Evolutionary conservation across 1,140 invertebrate genomes (phyloP), one percentile per base, ranked within the genome.

Genomic region (Trinorchestia longiramus): DNA sequence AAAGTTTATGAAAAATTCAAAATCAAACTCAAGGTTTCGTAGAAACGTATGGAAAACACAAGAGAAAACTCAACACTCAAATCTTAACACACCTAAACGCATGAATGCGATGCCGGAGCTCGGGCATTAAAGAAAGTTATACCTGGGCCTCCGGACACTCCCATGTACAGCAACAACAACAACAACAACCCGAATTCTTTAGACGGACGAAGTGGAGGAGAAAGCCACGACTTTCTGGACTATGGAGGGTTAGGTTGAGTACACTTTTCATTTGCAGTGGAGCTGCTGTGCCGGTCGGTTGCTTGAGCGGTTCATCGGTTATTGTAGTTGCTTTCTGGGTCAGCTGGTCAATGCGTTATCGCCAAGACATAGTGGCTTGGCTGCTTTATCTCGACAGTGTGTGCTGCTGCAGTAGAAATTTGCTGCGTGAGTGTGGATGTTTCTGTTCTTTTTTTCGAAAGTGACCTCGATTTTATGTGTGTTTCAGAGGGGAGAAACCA

Each of bases 151-250:
- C 62, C 62, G 62, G 62, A 1, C 28, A 77, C 62, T 3, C 62
- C 15, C 62, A 11, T 77, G 88, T 42, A 4, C 43, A 15, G 87
- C 36, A 6, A 36, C 36, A 8, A 77, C 40, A 8, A 41, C 36
- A 36, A 87, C 87, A 87, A 87, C 36, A 6, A 6, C 87, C 36
- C 62, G 62, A 36, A 87, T 42, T 90, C 88, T 42, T 15, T 41
- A 43, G 92, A 11, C 92, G 43, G 0, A 43, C 44, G 62, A 77
- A 36, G 28, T 44, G 0, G 92, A 94, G 44, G 92, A 94, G 92
- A 94, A 94, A 94, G 92, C 44, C 4, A 47, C 92, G n/a, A 94
- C 92, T 94, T 94, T 94, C 92, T 94, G 92, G 88, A 11, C 3
- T 44, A n/a, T 28, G 41, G 40, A 43, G 17, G 43, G 43, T 44